A percentile compares a stretch with the other conserved stretches of the same genome.
phyloP scores from a whole-genome alignment of 2,113 vertebrate genomes.

The Lonchura striata region DNA sequence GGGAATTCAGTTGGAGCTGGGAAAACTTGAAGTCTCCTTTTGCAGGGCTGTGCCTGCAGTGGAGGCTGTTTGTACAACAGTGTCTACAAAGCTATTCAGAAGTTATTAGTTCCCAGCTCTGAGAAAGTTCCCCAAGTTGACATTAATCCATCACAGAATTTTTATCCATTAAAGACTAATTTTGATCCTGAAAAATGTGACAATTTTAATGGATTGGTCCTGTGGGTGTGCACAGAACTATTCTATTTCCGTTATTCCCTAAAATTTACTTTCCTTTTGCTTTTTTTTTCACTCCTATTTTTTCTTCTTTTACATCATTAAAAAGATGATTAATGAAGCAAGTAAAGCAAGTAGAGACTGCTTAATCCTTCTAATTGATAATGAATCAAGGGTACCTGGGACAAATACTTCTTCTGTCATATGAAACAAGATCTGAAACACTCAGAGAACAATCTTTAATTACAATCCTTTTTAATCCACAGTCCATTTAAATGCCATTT shows the following conservation, averaged over 20 bases:
- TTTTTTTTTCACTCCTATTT: neutral
- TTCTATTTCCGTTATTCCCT: conserved; percentile 3
- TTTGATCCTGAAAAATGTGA: conserved; percentile 14
- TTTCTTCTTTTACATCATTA: conserved; percentile 35
- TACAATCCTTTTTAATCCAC: neutral
- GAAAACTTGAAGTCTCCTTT: neutral
- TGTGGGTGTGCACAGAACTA: neutral
- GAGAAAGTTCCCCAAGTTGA: neutral
- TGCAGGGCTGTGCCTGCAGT: neutral
- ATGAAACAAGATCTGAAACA: neutral
- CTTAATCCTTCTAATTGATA: conserved; percentile 31
- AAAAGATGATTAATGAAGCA: conserved; percentile 48
- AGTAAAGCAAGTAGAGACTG: neutral
- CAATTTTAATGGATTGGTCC: neutral
- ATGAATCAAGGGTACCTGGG: neutral
- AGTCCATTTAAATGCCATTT: neutral
- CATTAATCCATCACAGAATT: conserved; percentile 12
- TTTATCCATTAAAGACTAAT: conserved; percentile 15
- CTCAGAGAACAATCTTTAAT: neutral
- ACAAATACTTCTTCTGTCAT: neutral
- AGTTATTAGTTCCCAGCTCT: neutral
- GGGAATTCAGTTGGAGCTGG: neutral
- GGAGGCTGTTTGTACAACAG: neutral
- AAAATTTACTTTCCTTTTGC: neutral
- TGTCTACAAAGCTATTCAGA: neutral